phyloP scores from a whole-genome alignment of 2,797 vertebrate genomes.

The Sus cebifrons region DNA sequence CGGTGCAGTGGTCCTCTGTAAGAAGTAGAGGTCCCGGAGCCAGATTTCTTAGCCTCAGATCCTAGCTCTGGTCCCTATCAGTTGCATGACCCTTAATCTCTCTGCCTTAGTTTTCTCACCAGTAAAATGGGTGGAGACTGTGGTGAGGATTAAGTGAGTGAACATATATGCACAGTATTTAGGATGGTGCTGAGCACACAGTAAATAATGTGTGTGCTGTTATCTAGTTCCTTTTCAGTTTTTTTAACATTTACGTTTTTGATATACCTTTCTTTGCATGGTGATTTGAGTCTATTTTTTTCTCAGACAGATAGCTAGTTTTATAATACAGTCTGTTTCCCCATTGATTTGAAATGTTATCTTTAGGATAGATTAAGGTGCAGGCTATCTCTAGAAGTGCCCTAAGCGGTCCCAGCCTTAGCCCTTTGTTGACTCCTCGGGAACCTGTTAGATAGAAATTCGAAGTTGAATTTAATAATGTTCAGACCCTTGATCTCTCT shows the following conservation, averaged over 20 bases:
- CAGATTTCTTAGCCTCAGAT: not conserved
- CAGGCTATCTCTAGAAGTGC: not conserved
- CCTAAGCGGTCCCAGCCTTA: not conserved
- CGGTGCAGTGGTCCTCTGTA: not conserved
- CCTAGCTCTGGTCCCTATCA: not conserved
- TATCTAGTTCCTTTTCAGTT: not conserved
- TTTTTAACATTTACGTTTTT: not conserved
- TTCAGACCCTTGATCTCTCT: constrained; percentile 4
- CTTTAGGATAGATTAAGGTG: not conserved
- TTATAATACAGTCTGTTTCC: not conserved
- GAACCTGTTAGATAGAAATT: not conserved
- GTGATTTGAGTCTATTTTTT: not conserved
- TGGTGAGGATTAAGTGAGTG: not conserved
- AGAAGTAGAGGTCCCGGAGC: not conserved
- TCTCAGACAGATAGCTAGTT: not conserved
- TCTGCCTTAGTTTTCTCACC: not conserved
- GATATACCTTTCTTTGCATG: not conserved
- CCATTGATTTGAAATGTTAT: constrained; percentile 14
- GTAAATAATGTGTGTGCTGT: not conserved
- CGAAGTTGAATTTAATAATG: constrained; percentile 6
- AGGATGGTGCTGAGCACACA: not conserved
- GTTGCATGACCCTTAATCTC: not conserved
- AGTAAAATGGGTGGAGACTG: not conserved
- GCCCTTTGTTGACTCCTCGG: not conserved
- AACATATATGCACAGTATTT: not conserved